Evolutionary conservation across 2,797 vertebrate genomes (phyloP), one percentile per base, ranked within the genome.

Genomic region (Sparus aurata): DNA sequence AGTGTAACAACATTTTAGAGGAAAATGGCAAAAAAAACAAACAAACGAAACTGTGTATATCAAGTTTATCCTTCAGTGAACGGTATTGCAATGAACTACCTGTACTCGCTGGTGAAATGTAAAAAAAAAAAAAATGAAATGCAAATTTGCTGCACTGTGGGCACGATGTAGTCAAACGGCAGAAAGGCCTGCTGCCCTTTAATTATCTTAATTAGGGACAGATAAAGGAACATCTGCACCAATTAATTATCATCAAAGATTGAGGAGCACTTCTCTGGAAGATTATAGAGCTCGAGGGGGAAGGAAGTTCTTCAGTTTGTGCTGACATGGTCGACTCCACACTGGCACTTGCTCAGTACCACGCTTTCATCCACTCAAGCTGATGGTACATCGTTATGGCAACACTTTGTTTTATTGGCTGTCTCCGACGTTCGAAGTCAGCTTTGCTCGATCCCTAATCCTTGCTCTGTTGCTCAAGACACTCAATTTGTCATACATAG

Each of bases 321-420:
- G 52, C 11, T 23, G 61, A 64, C 17, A 49, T 12, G 16, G 57
- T 46, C 23, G 55, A 53, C 25, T 54, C 47, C 4, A 5, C 1
- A 15, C 12, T 66, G 38, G 4, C n/a, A 54, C 30, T 60, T 65
- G 43, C 55, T 49, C 27, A 43, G 27, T 16, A 46, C 54, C 27
- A 17, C 60, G 54, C 62, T 71, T 72, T 76, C 20, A 76, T 69
- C 53, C 46, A 64, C 47, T 75, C 25, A 49, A 25, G 60, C 25
- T 49, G 27, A 60, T 75, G 38, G 54, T 23, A 45, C 47, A 65
- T 49, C 16, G 41, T 69, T 58, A 47, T 53, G 47, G 64, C 12
- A 63, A 52, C 69, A 34, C 63, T 57, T 53, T 69, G 23, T 55
- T 63, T 18, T 46, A 30, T 9, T 59, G 46, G 12, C 34, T 13